Conservation (phyloP, 2,113 vertebrate species). For the Brachypteracias leptosomus region DNA sequence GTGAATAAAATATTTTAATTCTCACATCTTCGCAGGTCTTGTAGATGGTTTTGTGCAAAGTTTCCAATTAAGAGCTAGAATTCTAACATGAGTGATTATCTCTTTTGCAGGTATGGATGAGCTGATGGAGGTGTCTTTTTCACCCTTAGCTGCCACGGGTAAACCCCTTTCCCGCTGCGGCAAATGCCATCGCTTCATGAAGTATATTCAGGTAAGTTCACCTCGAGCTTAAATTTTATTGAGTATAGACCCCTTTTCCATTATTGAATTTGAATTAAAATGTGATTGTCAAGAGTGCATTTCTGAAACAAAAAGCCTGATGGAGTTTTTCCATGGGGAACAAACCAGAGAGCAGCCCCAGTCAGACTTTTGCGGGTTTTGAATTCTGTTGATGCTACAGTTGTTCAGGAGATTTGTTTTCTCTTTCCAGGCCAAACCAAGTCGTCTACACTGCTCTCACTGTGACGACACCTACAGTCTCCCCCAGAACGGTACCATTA, state of each 20-base stretch:
- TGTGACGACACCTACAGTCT: constrained; percentile 97
- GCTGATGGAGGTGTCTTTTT: constrained; percentile 98
- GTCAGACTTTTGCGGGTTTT: neutral
- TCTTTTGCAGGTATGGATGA: constrained; percentile 90
- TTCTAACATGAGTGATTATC: neutral
- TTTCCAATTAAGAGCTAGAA: neutral
- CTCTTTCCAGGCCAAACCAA: constrained; percentile 87
- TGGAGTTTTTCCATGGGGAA: neutral
- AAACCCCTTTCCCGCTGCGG: constrained; percentile 97
- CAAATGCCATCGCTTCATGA: constrained; percentile 98
- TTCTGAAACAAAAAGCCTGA: neutral
- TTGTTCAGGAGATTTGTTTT: neutral
- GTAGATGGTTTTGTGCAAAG: neutral
- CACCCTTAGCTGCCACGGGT: constrained; percentile 90
- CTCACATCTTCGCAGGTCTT: neutral
- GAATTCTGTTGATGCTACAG: neutral
- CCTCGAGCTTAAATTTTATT: neutral
- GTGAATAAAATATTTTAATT: neutral
- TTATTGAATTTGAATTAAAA: neutral
- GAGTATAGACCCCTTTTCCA: neutral
- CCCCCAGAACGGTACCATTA: constrained; percentile 95
- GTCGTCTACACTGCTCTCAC: constrained; percentile 95
- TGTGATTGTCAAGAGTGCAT: neutral
- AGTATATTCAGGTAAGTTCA: constrained; percentile 92
- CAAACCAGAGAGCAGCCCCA: neutral